phyloP scores from a whole-genome alignment of 1,140 invertebrate species.

The Dryas iulia region DNA sequence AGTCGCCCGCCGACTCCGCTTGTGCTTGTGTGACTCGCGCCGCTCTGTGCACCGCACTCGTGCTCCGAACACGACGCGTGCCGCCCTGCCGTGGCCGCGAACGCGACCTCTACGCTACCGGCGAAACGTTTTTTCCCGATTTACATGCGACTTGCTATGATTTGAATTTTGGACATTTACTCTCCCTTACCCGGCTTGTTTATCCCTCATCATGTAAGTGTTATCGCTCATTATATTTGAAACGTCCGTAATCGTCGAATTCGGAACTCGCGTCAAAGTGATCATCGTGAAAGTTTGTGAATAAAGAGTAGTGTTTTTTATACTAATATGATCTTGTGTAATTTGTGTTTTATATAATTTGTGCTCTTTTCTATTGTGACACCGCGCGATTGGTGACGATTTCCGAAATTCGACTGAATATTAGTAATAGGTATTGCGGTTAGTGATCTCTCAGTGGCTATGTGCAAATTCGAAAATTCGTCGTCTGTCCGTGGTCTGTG shows the following conservation, averaged over 20 bases:
- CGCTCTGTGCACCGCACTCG: slow-evolving; percentile 77
- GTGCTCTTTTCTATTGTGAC: slow-evolving; percentile 52
- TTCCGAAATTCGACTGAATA: slow-evolving; percentile 75
- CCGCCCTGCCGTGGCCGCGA: slow-evolving; percentile 74
- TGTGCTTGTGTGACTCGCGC: slow-evolving; percentile 78
- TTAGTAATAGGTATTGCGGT: slow-evolving; percentile 44
- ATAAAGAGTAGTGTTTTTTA: slow-evolving; percentile 57
- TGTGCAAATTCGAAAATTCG: slow-evolving; percentile 46
- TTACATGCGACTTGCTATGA: slow-evolving; percentile 76
- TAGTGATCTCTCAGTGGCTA: slow-evolving; percentile 39
- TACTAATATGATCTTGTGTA: slow-evolving; percentile 32
- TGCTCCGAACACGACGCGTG: slow-evolving; percentile 76
- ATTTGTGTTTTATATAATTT: slow-evolving; percentile 22
- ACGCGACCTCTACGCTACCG: slow-evolving; percentile 76
- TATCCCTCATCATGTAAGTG: slow-evolving; percentile 79
- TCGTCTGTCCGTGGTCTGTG: slow-evolving; percentile 43
- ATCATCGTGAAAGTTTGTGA: slow-evolving; percentile 74
- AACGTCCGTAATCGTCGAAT: slow-evolving; percentile 62
- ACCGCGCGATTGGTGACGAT: slow-evolving; percentile 49
- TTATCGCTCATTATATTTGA: slow-evolving; percentile 70
- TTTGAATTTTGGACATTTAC: slow-evolving; percentile 74
- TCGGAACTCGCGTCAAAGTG: slow-evolving; percentile 75
- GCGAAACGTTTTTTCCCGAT: slow-evolving; percentile 72
- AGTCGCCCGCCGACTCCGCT: slow-evolving; percentile 76
- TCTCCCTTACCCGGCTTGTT: slow-evolving; percentile 76